Evolutionary conservation across 2,797 vertebrate genomes (phyloP), one percentile per base, ranked within the genome.

Genomic region (Hyperoplus immaculatus): DNA sequence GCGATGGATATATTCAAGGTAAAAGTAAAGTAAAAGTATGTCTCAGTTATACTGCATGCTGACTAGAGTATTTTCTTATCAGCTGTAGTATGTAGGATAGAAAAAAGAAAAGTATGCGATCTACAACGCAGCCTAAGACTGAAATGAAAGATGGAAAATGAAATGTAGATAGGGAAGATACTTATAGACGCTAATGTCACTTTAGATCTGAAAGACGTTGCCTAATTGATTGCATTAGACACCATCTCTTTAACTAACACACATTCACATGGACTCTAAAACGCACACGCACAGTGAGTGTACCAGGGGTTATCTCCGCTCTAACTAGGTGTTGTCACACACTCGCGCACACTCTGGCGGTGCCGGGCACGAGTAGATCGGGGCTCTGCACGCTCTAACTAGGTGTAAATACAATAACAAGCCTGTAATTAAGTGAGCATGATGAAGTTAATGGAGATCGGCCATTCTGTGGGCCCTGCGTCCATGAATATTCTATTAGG

Each of bases 331-430:
- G 92, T 93, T 92, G 91, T 92, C 90, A 93, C 91, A 92, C 92
- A 92, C 88, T 88, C 78, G 43, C 73, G 66, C 91, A 85, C 83
- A 83, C 88, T 84, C 85, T 85, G 87, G 85, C 79, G 73, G 86
- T 70, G 83, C 88, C 77, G 91, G 92, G 91, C 91, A 93, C 94
- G 95, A 97, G 97, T 97, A 97, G 96, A 98, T 98, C 97, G 96
- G 97, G 93, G 97, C 98, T 98, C 98, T 96, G 97, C 97, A 96
- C 96, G 97, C 98, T 98, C 98, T 99, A 99, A 99, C 98, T 98
- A 99, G 98, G 98, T 99, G 98, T 99, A 99, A 99, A 99, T 99
- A 99, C 97, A 99, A 99, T 99, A 99, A 99, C 98, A 99, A 99
- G 98, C 97, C 98, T 99, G 97, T 99, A 99, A 99, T 99, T 99